Base-by-base conservation (phyloP, 1,140 invertebrate species). In the Pogonus chalceus region DNA sequence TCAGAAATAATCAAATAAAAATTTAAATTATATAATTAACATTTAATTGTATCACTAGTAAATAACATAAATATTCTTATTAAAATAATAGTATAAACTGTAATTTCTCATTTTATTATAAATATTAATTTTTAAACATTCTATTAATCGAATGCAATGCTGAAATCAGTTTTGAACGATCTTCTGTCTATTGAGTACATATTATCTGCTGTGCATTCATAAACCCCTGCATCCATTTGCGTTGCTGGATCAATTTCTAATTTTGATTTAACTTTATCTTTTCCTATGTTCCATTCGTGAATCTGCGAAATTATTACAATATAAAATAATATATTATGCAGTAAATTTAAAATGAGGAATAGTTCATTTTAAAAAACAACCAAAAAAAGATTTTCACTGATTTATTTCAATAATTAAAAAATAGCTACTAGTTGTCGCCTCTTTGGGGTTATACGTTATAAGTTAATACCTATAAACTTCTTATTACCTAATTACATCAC, bases 171-270 rank as follows among this genome's bases (percentile, higher is more conserved):
- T 72, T 92, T 91, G 68, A 92, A 92, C 55, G 86, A 90, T 67
- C 87, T 78, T 54, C 87, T 76, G 66, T 92, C 89, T 35, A 93
- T 87, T n/a, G 87, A 86, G 66, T 92, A 94, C 85, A 91, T 92
- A 65, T 94, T 94, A 69, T 93, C 90, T 0, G 91, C 90, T 0
- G 86, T 88, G 60, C 89, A 92, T 67, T 92, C 89, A 66, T 93
- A 93, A 1, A 92, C 82, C 4, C 90, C 89, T 10, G 88, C 88
- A 69, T 92, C 90, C 87, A 91, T 91, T 72, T 92, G 90, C 2
- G 91, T 90, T 0, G 90, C 90, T 7, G 91, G 91, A 69, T 94
- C 91, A 49, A 94, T 94, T 71, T 95, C 91, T 57, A 95, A 78
- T 76, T 94, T 94, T 3, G 88, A 91, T 70, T 94, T 94, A 2